Conservation (phyloP, 30 jellyfish, hydroid and myxozoan species). For the Cassiopea xamachana region DNA sequence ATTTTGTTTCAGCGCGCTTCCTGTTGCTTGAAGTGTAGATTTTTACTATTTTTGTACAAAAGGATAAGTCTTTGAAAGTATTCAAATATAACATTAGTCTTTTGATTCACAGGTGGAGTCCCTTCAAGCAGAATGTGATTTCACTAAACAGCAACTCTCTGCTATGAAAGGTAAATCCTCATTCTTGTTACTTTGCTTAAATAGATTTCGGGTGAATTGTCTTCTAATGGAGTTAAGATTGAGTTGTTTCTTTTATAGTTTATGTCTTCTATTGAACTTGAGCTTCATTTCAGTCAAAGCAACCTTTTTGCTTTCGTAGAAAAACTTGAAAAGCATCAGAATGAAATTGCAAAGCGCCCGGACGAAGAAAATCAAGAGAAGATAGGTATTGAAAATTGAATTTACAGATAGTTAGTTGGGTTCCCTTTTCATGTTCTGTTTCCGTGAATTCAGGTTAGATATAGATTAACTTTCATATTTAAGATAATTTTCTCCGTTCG, state of each 20-base stretch:
- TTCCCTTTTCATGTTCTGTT: too few species aligned
- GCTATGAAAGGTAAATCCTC: slow-evolving; percentile 80
- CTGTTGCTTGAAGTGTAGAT: too few species aligned
- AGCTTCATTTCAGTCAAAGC: neutral
- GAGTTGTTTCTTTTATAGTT: neutral
- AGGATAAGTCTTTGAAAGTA: neutral
- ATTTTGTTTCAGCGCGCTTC: too few species aligned
- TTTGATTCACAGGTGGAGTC: slow-evolving; percentile 79
- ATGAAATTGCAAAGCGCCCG: neutral
- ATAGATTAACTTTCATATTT: too few species aligned
- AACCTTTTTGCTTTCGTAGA: neutral
- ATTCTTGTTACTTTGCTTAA: too few species aligned
- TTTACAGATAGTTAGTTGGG: neutral
- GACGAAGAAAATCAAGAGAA: neutral
- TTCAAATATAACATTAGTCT: slow-evolving; percentile 36
- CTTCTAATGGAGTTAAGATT: too few species aligned
- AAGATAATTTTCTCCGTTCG: too few species aligned
- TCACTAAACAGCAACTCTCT: slow-evolving; percentile 83
- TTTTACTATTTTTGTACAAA: too few species aligned
- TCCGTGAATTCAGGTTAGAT: too few species aligned
- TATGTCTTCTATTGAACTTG: neutral
- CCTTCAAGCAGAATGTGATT: slow-evolving; percentile 95
- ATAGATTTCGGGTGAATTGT: too few species aligned
- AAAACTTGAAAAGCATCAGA: neutral
- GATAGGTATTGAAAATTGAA: neutral